Base-by-base conservation (phyloP, 2,113 vertebrate genomes). In the Theristicus caerulescens region DNA sequence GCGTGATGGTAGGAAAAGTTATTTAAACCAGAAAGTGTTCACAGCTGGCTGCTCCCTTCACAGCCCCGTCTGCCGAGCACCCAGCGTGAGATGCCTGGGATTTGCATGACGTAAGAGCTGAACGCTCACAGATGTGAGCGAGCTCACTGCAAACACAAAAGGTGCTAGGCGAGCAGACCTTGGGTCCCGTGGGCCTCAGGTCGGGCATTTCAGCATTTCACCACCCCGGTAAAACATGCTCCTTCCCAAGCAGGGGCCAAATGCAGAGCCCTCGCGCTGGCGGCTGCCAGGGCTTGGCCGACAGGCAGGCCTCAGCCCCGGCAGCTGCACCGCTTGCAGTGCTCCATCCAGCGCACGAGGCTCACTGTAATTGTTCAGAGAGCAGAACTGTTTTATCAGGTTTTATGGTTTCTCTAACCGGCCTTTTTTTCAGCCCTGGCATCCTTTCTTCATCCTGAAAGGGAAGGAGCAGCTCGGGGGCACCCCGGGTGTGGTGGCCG, bases 401-500 rank as follows among this genome's bases (percentile, higher is more conserved):
- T 59, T n/a, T 72, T 59, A 42, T 4, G 7, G 16, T 40, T 82
- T 61, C 64, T 82, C 54, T 47, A 14, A 61, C 27, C 29, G 21
- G 17, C 29, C 8, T 15, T 31, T 15, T 52, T 80, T 55, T 32
- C 8, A 38, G 32, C 38, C 78, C 69, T 49, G 58, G 40, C 46
- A 62, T 31, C 65, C 20, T 49, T 55, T 70, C 24, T 49, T 36
- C 5, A 1, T 34, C 57, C 57, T 47, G 76, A 42, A 88, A 64
- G 22, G n/a, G 58, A 59, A 13, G 0, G 3, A 80, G 80, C 14
- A 58, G 47, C 16, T 55, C 1, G 0, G 44, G 77, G 74, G 40
- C 58, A 57, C 34, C 34, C n/a, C 0, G 0, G 18, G 8, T 42
- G 54, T 0, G 0, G 26, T 64, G 84, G 57, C 52, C 5, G 3